Base-by-base conservation (phyloP, 2,797 vertebrate species). In the Myotis planiceps region DNA sequence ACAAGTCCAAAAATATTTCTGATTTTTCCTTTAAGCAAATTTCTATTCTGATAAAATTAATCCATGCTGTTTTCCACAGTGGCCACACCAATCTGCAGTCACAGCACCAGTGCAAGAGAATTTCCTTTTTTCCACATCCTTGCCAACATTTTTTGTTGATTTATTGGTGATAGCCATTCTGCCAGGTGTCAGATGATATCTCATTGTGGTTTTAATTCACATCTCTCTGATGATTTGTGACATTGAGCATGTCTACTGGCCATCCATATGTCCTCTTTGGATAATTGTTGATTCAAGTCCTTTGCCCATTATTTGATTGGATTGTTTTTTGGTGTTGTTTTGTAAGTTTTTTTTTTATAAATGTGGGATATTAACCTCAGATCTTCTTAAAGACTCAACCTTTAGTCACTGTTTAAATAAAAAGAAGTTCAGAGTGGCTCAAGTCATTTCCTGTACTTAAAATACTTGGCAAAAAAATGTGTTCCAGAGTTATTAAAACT, bases 401-500 rank as follows among this genome's bases (percentile, higher is more conserved):
- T 90, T 96, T 95, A 96, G 47, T 91, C 51, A 68, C 37, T 14
- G 34, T 89, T 92, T 94, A 90, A 92, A 72, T 82, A 83, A 90
- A 92, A 71, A 87, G 81, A 74, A 90, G 42, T 34, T n/a, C 27
- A 63, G 81, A 76, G 25, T 83, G 6, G 45, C 58, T 96, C 42
- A 85, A 93, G 81, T 96, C n/a, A 94, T 89, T 96, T 97, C 87
- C 84, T 96, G 65, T 90, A 79, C 65, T 97, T 95, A 75, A 89
- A 95, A 92, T 71, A 92, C 65, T 96, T 97, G 88, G 87, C 92
- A 93, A 86, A 96, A 94, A 96, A 66, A 42, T 82, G 63, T 51
- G 19, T 95, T 97, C 16, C 47, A 95, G 75, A 37, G 76, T 72
- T 94, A 25, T 93, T 95, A 84, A 95, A 93, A 95, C 21, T 88